These are phyloP conservation scores for Cheilosia scutellata DNA, from an alignment of 2,888 invertebrate species.

Conservation along the genomic window DNA sequence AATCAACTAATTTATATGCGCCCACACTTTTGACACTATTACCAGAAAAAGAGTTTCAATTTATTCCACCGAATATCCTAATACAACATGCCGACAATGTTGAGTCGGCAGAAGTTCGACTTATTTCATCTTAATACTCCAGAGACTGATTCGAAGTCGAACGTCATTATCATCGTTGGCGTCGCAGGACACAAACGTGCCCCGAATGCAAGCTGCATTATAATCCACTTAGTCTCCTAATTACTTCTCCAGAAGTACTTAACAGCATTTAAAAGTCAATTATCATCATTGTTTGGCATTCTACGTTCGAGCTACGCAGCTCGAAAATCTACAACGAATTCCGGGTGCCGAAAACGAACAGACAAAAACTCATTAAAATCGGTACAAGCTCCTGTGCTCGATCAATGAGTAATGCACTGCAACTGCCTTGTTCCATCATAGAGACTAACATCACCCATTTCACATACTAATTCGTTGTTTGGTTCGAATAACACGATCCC, in stretches of 20 bases:
- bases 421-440: conserved; percentile 3
- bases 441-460: conserved; percentile 58
- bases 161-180: conserved; percentile 55
- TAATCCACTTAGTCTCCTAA: conserved; percentile 19
- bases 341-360: conserved; percentile 54
- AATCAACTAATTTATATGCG: conserved; percentile 58
- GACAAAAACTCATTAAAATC: conserved; percentile 35
- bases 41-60: conserved; percentile 4
- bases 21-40: conserved; percentile 64
- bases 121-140: conserved; percentile 24
- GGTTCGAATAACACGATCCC: conserved; percentile 11
- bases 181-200: conserved; percentile 72
- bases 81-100: conserved; percentile 22
- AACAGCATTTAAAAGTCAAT: conserved; percentile 70
- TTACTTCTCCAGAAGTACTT: conserved; percentile 60
- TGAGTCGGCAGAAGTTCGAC: conserved; percentile 10
- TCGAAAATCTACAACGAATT: conserved; percentile 53
- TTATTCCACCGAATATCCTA: conserved; percentile 38
- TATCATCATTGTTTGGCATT: conserved; percentile 50
- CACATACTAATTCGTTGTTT: conserved; percentile 65
- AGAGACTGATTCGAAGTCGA: conserved; percentile 1
- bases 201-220: conserved; percentile 35
- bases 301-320: conserved; percentile 19
- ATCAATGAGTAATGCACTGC: conserved; percentile 50
- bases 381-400: conserved; percentile 26